Evolutionary conservation across 2,888 invertebrate species (phyloP).

Genomic region (Mayetiola destructor): DNA sequence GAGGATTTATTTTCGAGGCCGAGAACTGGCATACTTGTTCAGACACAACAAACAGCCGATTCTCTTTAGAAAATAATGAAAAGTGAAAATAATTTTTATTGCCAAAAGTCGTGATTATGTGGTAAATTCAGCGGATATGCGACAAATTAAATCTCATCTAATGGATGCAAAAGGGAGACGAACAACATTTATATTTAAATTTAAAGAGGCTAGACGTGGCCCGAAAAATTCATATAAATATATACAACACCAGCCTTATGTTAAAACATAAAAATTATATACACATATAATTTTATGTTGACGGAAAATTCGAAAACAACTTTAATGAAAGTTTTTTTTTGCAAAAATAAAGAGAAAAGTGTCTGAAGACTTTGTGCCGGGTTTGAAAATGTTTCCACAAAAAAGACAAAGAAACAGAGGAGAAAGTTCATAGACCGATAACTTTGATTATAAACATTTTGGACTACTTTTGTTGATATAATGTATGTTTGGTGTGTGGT

Average conservation of each 20-base stretch:
- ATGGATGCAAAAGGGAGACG: not conserved
- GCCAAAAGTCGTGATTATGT: not conserved
- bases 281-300: too few relatives aligned
- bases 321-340: conserved; percentile 11
- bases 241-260: conserved; percentile 1
- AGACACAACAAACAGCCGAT: not conserved
- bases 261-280: conserved; percentile 4
- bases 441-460: conserved; percentile 8
- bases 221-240: not conserved
- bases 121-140: not conserved
- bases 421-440: conserved; percentile 13
- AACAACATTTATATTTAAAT: not conserved
- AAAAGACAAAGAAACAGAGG: too few relatives aligned
- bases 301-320: too few relatives aligned
- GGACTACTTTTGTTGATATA: not conserved
- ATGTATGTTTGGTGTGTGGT: not conserved
- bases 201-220: not conserved
- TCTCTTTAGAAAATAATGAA: too few relatives aligned
- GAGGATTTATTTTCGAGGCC: conserved; percentile 2
- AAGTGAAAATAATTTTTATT: not conserved
- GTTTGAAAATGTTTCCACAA: conserved; percentile 4
- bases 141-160: not conserved
- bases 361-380: conserved; percentile 13
- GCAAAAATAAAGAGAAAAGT: conserved; percentile 11
- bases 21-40: not conserved